These are phyloP conservation scores for Reticulitermes speratus DNA, from an alignment of 1,140 invertebrate genomes.

Conservation along the genomic window DNA sequence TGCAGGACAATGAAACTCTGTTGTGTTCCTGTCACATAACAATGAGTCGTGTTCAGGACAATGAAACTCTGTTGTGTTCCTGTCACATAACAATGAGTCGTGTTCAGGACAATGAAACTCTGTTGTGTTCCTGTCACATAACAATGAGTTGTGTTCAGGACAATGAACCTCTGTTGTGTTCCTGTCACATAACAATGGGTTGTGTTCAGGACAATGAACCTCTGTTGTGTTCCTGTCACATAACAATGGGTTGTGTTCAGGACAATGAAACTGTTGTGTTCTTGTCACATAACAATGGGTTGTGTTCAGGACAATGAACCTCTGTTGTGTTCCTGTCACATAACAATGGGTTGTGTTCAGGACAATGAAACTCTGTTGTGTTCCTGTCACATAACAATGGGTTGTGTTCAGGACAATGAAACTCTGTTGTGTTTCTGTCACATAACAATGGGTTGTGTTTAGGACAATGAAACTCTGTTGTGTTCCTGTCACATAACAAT, in stretches of 20 bases:
- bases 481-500: neutral
- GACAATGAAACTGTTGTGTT: no score
- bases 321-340: neutral
- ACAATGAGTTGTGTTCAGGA: neutral
- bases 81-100: neutral
- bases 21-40: neutral
- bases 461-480: no score
- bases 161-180: no score
- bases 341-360: neutral
- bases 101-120: no score
- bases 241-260: neutral
- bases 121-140: neutral
- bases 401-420: no score
- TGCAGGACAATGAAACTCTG: no score
- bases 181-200: neutral
- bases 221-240: neutral
- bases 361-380: no score
- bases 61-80: neutral
- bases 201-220: no score
- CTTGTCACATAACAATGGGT: neutral
- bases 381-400: neutral
- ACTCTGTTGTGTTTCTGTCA: neutral
- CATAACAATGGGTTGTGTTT: neutral
- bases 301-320: no score
- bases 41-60: neutral